These are phyloP conservation scores for Lasiurus cinereus DNA, from an alignment of 2,113 vertebrate genomes.

Conservation along the genomic window DNA sequence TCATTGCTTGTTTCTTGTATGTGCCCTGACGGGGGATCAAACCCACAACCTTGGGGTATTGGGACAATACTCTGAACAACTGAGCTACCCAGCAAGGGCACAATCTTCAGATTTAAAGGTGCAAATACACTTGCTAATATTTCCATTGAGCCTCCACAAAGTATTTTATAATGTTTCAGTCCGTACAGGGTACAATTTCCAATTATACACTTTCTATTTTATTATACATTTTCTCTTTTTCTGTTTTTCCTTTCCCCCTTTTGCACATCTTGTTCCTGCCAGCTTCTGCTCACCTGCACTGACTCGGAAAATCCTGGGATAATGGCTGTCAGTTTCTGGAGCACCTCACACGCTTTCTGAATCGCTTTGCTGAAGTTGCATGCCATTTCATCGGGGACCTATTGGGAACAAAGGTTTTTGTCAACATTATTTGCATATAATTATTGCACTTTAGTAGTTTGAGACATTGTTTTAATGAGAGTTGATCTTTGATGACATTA, in stretches of 20 bases:
- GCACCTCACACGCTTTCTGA: conserved; percentile 44
- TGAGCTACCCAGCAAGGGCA: neutral
- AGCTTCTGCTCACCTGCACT: conserved; percentile 66
- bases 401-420: conserved; percentile 33
- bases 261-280: neutral
- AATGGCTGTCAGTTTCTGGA: conserved; percentile 41
- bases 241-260: neutral
- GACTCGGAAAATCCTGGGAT: neutral
- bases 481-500: neutral
- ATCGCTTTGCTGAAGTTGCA: neutral
- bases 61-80: neutral
- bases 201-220: neutral
- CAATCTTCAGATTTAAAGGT: neutral
- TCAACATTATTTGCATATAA: neutral
- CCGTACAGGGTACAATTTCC: neutral
- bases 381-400: conserved; percentile 44
- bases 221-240: neutral
- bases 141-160: neutral
- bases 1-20: neutral
- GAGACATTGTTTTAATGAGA: neutral
- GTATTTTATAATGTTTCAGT: neutral
- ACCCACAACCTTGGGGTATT: neutral
- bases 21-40: neutral
- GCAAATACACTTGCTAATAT: neutral
- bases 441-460: neutral